These are phyloP conservation scores for Allophyes oxyacanthae DNA, from an alignment of 2,888 invertebrate genomes.

Conservation along the genomic window DNA sequence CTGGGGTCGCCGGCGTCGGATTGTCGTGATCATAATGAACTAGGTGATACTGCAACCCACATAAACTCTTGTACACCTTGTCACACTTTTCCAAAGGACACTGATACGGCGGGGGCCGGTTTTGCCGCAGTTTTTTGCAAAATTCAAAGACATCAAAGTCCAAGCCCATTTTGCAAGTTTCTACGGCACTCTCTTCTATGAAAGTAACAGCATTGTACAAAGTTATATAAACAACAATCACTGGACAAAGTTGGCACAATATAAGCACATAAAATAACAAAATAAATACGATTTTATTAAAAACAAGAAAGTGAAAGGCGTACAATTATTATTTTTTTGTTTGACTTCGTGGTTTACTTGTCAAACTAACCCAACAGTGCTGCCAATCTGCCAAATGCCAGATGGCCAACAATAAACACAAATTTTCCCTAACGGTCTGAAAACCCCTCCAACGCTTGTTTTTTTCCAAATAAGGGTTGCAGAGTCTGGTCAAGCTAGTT, in stretches of 20 bases:
- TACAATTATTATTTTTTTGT: slow-evolving; percentile 40
- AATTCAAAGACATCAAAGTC: slow-evolving; percentile 96
- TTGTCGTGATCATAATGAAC: slow-evolving; percentile 96
- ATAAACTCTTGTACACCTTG: slow-evolving; percentile 95
- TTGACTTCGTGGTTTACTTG: slow-evolving; percentile 27
- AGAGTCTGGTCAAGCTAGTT: no score
- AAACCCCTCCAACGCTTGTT: no score
- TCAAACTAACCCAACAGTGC: background rate
- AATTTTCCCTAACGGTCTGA: no score
- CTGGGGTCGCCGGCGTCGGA: slow-evolving; percentile 91
- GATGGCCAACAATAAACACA: no score
- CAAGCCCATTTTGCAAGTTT: slow-evolving; percentile 90
- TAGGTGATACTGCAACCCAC: slow-evolving; percentile 95
- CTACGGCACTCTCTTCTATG: slow-evolving; percentile 19
- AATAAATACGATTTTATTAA: slow-evolving; percentile 32
- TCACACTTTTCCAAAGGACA: slow-evolving; percentile 96
- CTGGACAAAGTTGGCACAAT: slow-evolving; percentile 14
- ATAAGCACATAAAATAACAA: slow-evolving; percentile 12
- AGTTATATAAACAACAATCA: slow-evolving; percentile 4
- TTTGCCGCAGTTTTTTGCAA: slow-evolving; percentile 94
- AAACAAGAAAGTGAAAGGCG: slow-evolving; percentile 59
- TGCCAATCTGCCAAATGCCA: no score
- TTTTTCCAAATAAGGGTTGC: no score
- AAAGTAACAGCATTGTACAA: slow-evolving; percentile 29
- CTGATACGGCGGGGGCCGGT: slow-evolving; percentile 95